These are phyloP conservation scores for Acrocephalus arundinaceus DNA, from an alignment of 2,113 vertebrate genomes.

Conservation along the genomic window DNA sequence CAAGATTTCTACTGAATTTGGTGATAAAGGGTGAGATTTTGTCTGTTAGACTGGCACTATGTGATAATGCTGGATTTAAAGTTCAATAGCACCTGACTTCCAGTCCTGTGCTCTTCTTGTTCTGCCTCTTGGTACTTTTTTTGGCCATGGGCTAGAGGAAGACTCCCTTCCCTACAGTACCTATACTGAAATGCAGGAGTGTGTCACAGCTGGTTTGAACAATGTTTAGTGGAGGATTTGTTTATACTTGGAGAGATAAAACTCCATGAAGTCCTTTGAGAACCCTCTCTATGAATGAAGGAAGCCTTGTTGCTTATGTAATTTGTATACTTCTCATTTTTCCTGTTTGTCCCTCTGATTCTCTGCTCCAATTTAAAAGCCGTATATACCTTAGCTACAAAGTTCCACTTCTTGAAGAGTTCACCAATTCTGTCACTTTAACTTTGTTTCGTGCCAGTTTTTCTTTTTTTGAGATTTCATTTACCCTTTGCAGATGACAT, in stretches of 20 bases:
- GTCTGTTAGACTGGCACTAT: background rate
- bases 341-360: background rate
- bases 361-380: background rate
- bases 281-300: constrained; percentile 1
- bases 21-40: background rate
- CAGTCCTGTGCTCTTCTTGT: background rate
- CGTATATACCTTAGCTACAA: background rate
- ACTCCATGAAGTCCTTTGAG: background rate
- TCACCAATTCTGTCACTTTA: background rate
- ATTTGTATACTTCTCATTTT: background rate
- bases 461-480: background rate
- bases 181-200: background rate
- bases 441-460: background rate
- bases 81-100: background rate
- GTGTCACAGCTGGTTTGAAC: constrained; percentile 1
- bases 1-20: background rate
- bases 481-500: background rate
- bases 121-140: background rate
- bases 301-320: background rate
- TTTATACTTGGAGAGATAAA: background rate
- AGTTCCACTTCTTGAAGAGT: background rate
- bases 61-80: background rate
- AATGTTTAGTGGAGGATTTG: background rate
- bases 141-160: background rate
- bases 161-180: background rate